Conservation (phyloP, 2,797 vertebrate genomes). For the Caiman crocodilus region DNA sequence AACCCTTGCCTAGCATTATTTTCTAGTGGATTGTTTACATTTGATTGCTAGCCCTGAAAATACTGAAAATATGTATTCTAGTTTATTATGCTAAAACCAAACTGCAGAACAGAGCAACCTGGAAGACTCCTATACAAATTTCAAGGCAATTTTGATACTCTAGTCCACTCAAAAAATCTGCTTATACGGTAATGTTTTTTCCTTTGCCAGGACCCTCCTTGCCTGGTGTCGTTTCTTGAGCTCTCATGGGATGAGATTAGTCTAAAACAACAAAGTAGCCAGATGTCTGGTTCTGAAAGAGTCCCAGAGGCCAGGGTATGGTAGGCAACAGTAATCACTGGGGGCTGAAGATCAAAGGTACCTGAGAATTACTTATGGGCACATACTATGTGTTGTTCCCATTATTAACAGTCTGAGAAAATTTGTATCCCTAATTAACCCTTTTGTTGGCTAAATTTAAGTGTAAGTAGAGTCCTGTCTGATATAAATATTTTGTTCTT, state of each 20-base stretch:
- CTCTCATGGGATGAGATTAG: slow-evolving; percentile 97
- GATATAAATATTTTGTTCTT: slow-evolving; percentile 47
- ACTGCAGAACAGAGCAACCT: slow-evolving; percentile 80
- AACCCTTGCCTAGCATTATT: slow-evolving; percentile 23
- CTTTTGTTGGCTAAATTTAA: slow-evolving; percentile 92
- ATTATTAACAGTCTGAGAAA: slow-evolving; percentile 99
- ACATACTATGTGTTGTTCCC: slow-evolving; percentile 96
- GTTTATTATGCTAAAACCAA: slow-evolving; percentile 60
- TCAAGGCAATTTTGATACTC: slow-evolving; percentile 91
- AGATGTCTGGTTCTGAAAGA: slow-evolving; percentile 98
- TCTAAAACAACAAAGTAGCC: slow-evolving; percentile 99
- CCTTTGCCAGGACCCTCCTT: slow-evolving; percentile 97
- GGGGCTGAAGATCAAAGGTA: slow-evolving; percentile 99
- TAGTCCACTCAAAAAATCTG: slow-evolving; percentile 92
- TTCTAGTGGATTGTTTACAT: slow-evolving; percentile 58
- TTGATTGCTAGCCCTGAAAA: slow-evolving; percentile 71
- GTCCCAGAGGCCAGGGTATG: slow-evolving; percentile 95
- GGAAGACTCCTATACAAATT: slow-evolving; percentile 89
- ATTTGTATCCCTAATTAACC: slow-evolving; percentile 99
- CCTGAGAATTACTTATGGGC: slow-evolving; percentile 99
- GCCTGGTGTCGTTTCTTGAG: slow-evolving; percentile 94
- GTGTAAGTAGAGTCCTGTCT: slow-evolving; percentile 74
- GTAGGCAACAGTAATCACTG: slow-evolving; percentile 92
- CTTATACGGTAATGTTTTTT: slow-evolving; percentile 89
- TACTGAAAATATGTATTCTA: slow-evolving; percentile 36